Evolutionary conservation across 2,888 invertebrate species (phyloP), one percentile per base, ranked within the genome.

Genomic region (Barypeithes pellucidus): DNA sequence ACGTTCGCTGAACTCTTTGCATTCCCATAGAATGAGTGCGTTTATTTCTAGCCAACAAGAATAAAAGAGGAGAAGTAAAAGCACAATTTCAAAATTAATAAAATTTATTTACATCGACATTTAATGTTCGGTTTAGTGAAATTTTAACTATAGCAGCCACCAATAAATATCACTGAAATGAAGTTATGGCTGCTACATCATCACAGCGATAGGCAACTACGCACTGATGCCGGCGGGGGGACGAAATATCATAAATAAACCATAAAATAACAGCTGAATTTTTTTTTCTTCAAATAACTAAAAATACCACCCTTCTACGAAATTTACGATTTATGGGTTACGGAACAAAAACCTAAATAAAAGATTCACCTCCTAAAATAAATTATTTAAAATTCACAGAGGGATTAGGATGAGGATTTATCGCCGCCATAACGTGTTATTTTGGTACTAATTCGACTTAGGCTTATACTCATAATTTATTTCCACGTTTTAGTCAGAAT

Each of bases 1-100:
- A 47, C 54, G 69, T 69, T 69, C 69, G 62, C 60, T 69, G 69
- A 69, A 69, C 69, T 69, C 69, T 62, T 62, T 60, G 69, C 62
- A 69, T 69, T 69, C 69, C 54, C 52, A 29, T 43, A 62, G 61
- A 60, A 50, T 68, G 68, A 62, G 61, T 69, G 54, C 43, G 61
- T 61, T 69, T 69, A 69, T 62, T 69, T 69, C 62, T 69, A 69
- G 50, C 62, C 69, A 52, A 47, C 47, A 52, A 61, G 61, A 69
- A 69, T 62, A 69, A 45, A 67, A 59, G 59, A 67, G 22, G 29
- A 22, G 16, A 47, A 60, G 60, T 47, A 60, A 67, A 67, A 60
- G 67, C 60, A 67, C 60, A 29, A 67, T 67, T 67, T 36, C 29
- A 57, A 43, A 57, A 67, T 24, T 22, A 29, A 36, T 57, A 11